Conservation (phyloP, 2,888 invertebrate species). For the Drosophila trichaetosa region DNA sequence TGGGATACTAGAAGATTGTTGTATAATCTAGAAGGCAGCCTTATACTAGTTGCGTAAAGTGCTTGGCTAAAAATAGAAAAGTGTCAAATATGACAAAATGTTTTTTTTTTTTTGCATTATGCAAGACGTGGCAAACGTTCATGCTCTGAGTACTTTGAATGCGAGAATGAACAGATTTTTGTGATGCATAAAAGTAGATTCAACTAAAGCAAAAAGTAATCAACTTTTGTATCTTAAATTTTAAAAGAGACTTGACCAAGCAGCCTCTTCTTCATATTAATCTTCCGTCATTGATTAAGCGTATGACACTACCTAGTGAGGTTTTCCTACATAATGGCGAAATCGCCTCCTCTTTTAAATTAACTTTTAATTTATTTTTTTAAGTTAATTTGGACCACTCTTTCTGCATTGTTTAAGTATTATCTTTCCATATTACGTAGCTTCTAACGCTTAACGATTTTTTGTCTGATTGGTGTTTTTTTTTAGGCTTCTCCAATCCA, state of each 20-base stretch:
- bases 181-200: neutral
- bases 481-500: neutral
- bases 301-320: neutral
- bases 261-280: neutral
- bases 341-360: too few relatives aligned
- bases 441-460: neutral
- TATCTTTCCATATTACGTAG: neutral
- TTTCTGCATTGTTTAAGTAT: neutral
- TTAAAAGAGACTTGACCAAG: too few relatives aligned
- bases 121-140: conserved; percentile 20
- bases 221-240: neutral
- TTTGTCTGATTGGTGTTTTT: neutral
- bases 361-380: neutral
- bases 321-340: neutral
- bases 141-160: neutral
- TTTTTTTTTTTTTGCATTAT: conserved; percentile 27
- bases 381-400: too few relatives aligned
- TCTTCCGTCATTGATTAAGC: neutral
- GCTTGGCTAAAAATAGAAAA: conserved; percentile 38
- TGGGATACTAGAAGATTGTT: conserved; percentile 12
- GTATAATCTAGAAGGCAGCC: conserved; percentile 16
- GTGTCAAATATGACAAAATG: conserved; percentile 50
- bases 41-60: conserved; percentile 6
- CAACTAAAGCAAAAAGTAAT: neutral
- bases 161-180: neutral